Base-by-base conservation (phyloP, 2,888 invertebrate genomes). In the Caenorhabditis doughertyi region DNA sequence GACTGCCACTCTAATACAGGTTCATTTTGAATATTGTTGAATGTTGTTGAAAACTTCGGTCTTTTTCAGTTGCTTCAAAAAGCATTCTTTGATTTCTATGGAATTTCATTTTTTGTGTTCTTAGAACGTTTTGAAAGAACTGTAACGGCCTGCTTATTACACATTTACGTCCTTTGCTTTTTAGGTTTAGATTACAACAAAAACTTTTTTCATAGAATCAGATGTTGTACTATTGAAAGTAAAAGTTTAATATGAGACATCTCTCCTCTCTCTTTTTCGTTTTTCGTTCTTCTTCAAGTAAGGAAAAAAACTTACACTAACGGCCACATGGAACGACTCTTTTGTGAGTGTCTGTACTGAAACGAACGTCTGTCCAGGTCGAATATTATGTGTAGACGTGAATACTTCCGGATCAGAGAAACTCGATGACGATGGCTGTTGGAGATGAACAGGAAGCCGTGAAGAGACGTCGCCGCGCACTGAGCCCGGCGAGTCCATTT, bases 331-430 rank as follows among this genome's bases (percentile, higher is more conserved):
- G 60, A 88, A 79, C 42, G 73, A 84, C 68, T 87, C 84, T 72
- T 87, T 87, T 49, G 86, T 85, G 51, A 88, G 79, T 18, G 88
- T 86, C 53, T 88, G 87, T 16, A 88, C 86, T 21, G 85, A 82
- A 29, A 87, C 84, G 56, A 83, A 87, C 51, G 74, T 55, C 77
- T 87, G 87, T 35, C 87, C 87, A 18, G 84, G 85, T 27, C 84
- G 74, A 47, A 87, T 72, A 55, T 81, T 84, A 58, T 84, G 81
- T 3, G 80, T 84, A 13, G 86, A 86, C 13, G 81, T 70, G 77
- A 83, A 82, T 16, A 84, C 86, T 56, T 84, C 84, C 21, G 86
- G 86, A 72, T 84, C 86, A 51, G 81, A 56, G 44, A 67, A 83
- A 55, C 83, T 83, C 47, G 83, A 83, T n/a, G 82, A 82, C n/a